phyloP scores from a whole-genome alignment of 2,888 invertebrate genomes.

The Leptopterna dolabrata region DNA sequence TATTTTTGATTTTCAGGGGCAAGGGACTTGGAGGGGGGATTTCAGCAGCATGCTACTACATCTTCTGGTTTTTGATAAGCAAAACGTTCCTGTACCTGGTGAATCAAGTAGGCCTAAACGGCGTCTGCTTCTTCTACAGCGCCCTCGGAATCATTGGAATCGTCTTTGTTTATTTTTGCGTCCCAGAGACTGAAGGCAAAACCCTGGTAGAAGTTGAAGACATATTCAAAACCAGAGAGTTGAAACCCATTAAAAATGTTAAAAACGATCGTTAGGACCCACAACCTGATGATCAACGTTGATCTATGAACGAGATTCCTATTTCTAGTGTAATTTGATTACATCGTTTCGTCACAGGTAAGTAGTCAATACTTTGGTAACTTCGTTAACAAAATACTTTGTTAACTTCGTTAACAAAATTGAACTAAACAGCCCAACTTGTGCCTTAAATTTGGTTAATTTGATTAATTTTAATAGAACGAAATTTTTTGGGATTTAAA shows the following conservation, averaged over 20 bases:
- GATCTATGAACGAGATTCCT: neutral
- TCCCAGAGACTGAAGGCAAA: constrained; percentile 88
- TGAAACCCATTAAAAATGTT: neutral
- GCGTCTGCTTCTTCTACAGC: constrained; percentile 65
- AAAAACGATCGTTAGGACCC: neutral
- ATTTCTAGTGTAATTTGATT: neutral
- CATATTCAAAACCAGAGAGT: constrained; percentile 24
- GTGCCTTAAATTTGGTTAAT: too few relatives aligned
- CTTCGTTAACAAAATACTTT: too few relatives aligned
- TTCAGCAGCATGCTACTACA: constrained; percentile 71
- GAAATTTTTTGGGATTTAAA: too few relatives aligned
- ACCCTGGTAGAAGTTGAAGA: constrained; percentile 68
- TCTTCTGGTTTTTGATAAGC: constrained; percentile 69
- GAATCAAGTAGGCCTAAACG: constrained; percentile 59
- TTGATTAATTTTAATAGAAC: too few relatives aligned
- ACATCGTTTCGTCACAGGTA: too few relatives aligned
- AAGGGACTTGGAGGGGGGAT: constrained; percentile 71
- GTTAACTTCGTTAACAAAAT: too few relatives aligned
- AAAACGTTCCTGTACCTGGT: constrained; percentile 68
- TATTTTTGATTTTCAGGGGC: constrained; percentile 68
- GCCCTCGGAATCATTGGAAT: constrained; percentile 70
- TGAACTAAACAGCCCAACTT: too few relatives aligned
- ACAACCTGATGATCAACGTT: neutral
- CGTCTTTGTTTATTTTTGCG: constrained; percentile 73
- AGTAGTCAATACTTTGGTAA: too few relatives aligned